Evolutionary conservation across 2,113 vertebrate genomes (phyloP), one percentile per base, ranked within the genome.

Genomic region (Odocoileus hemionus): DNA sequence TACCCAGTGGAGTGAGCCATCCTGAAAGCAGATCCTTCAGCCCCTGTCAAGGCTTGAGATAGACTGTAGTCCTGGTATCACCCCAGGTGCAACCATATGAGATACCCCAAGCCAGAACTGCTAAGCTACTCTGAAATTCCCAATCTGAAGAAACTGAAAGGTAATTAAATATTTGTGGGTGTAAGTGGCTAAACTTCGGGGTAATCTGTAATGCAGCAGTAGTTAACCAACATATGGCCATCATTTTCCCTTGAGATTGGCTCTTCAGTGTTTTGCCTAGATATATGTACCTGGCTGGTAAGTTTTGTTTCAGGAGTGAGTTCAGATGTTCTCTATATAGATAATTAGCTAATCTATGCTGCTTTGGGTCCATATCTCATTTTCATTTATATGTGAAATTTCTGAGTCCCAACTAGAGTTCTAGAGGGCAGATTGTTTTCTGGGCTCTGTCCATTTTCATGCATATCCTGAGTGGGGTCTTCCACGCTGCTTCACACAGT

Each of bases 401-500:
- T 91, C 19, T 91, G 70, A 94, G 70, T 30, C 5, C n/a, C 14
- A 36, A 3, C 19, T 52, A 74, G 83, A 16, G 21, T 61, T 70
- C 45, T 47, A 9, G 14, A 96, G 30, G 86, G 39, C 8, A 57
- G 83, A 14, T 54, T 67, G 21, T 13, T 33, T 83, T 7, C 39
- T 26, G 36, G 33, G n/a, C 3, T 14, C 2, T 8, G 0, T 33
- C 19, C 30, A 10, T 23, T 19, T 94, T 78, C 36, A 10, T 5
- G 8, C 6, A 5, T 10, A 8, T 12, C 19, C 26, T n/a, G 9
- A 7, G 28, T 83, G 30, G 21, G 3, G 3, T 43, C 16, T 4
- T 60, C n/a, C 36, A 36, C 1, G 8, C 0, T 2, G 47, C 39
- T 45, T 80, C n/a, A 36, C 50, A 39, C 21, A 74, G 36, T 74